Base-by-base conservation (phyloP, 2,888 invertebrate genomes). In the Anticlea derivata region DNA sequence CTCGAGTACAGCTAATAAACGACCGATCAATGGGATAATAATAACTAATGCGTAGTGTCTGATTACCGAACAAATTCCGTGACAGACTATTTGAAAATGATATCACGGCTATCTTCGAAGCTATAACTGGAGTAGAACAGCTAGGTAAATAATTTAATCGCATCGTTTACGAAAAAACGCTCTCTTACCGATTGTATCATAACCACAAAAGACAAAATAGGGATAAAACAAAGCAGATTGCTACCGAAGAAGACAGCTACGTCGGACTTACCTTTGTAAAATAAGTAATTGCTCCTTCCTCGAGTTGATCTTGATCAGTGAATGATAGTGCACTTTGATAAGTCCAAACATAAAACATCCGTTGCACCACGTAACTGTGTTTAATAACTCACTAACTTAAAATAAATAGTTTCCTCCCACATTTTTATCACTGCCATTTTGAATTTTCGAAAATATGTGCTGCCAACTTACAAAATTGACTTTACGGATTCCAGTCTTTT, bases 11-110 rank as follows among this genome's bases (percentile, higher is more conserved):
- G 17, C 38, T 56, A 66, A 50, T 62, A 62, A 60, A 54, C 51
- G 63, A 70, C 66, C 58, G 60, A 74, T 76, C 74, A 68, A 72
- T 66, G 72, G 73, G 81, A 79, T 83, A 83, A 77, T 81, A 79
- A 77, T 81, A 82, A 80, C 77, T 77, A 78, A 72, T 80, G 80
- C 85, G 86, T 76, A 85, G 86, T 85, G 80, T 81, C 84, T 80
- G 74, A 77, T 84, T 80, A 80, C 83, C 71, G 70, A 73, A 68
- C 64, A 71, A 68, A 74, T 71, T 67, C 56, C 52, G 62, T 66
- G 65, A 70, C 73, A 75, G 26, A 63, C 51, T 60, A 60, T 65
- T 68, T 61, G 60, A 61, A 66, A 60, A 63, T 60, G 63, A 63
- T 67, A 65, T 64, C 61, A 63, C 35, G 50, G 55, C 62, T 65